Evolutionary conservation across 2,113 vertebrate genomes (phyloP), one percentile per base, ranked within the genome.

Genomic region (Sarotherodon lohbergeri): DNA sequence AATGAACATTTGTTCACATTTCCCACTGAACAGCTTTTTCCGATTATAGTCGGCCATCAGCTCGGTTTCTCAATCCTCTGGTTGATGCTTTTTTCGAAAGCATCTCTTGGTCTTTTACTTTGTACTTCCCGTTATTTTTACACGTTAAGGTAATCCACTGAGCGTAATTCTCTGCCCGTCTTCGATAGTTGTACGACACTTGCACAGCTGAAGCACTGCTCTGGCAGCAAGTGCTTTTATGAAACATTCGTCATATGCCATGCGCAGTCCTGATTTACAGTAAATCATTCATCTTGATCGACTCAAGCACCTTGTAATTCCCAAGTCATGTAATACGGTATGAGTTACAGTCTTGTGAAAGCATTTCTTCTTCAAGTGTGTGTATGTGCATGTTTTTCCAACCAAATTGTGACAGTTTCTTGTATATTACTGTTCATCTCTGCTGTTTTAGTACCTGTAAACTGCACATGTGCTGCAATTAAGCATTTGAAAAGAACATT

Each of bases 271-370:
- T 39, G 61, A 39, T 68, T 39, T 39, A 39, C 61, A 22, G 11
- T 55, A 46, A 89, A 22, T 19, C 14, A 68, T 88, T 87, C 32
- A 82, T 81, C 7, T 81, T 85, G 10, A 81, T 66, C n/a, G 24
- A 86, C 86, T 80, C 80, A 81, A 93, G 89, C 86, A 91, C 84
- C 89, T 85, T 89, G 34, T 85, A 81, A 54, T 84, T 50, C 7
- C 19, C 17, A 11, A n/a, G 3, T 90, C 63, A 54, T 59, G 39
- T 34, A 17, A 85, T 7, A 14, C 19, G 43, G 19, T 54, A 14
- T 66, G 34, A 63, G 9, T 17, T 82, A 11, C 9, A 24, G 41
- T 22, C 22, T 86, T 82, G 36, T 81, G 63, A 73, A n/a, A 80
- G 48, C 14, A 39, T 54, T 19, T 81, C 4, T 81, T 83, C 2